These are phyloP conservation scores for Cheilinus undulatus DNA, from an alignment of 2,113 vertebrate genomes.

Conservation along the genomic window DNA sequence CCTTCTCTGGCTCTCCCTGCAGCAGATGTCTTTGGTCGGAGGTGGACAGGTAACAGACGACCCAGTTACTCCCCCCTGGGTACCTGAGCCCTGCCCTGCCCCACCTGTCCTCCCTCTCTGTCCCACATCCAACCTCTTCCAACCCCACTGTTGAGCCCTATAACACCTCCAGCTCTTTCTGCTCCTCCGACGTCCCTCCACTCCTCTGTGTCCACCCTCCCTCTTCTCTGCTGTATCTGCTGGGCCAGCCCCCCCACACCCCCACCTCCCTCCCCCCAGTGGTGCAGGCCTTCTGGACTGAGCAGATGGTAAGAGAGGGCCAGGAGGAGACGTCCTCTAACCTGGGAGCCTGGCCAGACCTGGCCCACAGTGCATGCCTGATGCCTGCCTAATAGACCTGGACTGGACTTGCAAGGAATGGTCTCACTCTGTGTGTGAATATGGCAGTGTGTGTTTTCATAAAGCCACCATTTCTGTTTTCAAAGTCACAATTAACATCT, in stretches of 20 bases:
- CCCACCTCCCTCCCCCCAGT: slow-evolving; percentile 58
- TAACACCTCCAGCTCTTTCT: slow-evolving; percentile 39
- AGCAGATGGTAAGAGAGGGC: slow-evolving; percentile 84
- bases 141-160: slow-evolving; percentile 3
- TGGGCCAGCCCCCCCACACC: slow-evolving; percentile 30
- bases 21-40: slow-evolving; percentile 83
- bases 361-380: slow-evolving; percentile 68
- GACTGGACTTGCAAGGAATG: slow-evolving; percentile 56
- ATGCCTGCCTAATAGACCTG: slow-evolving; percentile 79
- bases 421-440: slow-evolving; percentile 39
- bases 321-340: slow-evolving; percentile 86
- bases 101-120: slow-evolving; percentile 8
- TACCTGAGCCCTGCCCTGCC: slow-evolving; percentile 64
- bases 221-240: slow-evolving; percentile 63
- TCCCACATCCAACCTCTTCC: slow-evolving; percentile 21
- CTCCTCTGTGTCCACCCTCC: slow-evolving; percentile 6
- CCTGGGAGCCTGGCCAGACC: slow-evolving; percentile 83
- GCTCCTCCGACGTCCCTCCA: slow-evolving; percentile 22
- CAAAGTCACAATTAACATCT: slow-evolving; percentile 19
- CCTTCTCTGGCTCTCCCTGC: slow-evolving; percentile 40
- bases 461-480: slow-evolving; percentile 7
- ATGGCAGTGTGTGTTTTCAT: slow-evolving; percentile 33
- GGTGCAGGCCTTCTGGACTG: slow-evolving; percentile 82
- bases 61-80: slow-evolving; percentile 62
- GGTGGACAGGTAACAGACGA: slow-evolving; percentile 85